These are phyloP conservation scores for Isurus oxyrinchus DNA, from an alignment of 2,113 vertebrate genomes.

Conservation along the genomic window DNA sequence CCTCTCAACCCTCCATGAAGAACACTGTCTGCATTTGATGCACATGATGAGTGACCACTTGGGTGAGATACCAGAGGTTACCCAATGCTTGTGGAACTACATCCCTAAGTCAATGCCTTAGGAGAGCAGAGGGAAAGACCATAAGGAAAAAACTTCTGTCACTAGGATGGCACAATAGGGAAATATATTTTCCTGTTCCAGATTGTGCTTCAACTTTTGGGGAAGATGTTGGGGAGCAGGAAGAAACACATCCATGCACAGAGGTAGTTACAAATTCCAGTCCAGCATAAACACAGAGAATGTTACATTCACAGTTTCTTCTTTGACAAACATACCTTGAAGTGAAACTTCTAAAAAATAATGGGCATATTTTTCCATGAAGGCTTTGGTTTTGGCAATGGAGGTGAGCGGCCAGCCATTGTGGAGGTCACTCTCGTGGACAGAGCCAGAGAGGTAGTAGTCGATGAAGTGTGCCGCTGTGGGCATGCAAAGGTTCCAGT, in stretches of 20 bases:
- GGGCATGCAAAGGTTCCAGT: constrained; percentile 85
- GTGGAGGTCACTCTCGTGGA: constrained; percentile 75
- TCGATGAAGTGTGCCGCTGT: constrained; percentile 89
- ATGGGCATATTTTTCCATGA: constrained; percentile 81
- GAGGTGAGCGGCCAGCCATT: constrained; percentile 75
- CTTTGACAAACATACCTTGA: constrained; percentile 64
- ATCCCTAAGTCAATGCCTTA: neutral
- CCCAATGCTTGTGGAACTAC: neutral
- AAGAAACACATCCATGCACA: neutral
- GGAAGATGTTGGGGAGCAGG: neutral
- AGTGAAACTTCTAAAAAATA: constrained; percentile 82
- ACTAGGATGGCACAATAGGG: neutral
- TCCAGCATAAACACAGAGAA: neutral
- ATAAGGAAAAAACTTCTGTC: neutral
- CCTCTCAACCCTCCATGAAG: neutral
- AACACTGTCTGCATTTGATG: neutral
- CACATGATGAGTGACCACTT: neutral
- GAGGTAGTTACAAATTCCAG: neutral
- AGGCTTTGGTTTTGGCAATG: constrained; percentile 69
- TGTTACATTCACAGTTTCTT: neutral
- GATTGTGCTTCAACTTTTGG: neutral
- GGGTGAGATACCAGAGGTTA: neutral
- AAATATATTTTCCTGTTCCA: neutral
- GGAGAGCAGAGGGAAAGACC: neutral
- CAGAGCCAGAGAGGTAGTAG: constrained; percentile 78